Evolutionary conservation across 2,113 vertebrate genomes (phyloP), one percentile per base, ranked within the genome.

Genomic region (Carassius auratus): DNA sequence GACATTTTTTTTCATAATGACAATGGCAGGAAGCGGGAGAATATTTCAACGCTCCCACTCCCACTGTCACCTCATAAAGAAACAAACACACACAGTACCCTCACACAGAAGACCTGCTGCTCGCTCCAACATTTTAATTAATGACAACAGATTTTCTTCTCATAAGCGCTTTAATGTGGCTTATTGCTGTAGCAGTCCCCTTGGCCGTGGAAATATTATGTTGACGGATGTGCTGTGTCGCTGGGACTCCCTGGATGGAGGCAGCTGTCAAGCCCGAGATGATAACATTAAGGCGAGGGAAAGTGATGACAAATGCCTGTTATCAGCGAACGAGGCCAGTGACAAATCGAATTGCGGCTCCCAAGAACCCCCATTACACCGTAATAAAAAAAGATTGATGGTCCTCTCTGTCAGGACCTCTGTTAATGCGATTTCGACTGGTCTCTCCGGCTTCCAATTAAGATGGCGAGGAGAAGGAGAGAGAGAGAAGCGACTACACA

Each of bases 351-450:
- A 97, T 95, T 96, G 96, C 95, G 95, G 94, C 96, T 96, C 95
- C 94, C 94, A 96, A 97, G 97, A 96, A 97, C 97, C 97, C 97
- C 97, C 97, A 97, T 97, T 97, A 98, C 97, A 96, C 97, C 96
- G 97, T 98, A 99, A 99, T 99, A 99, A 99, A 98, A 99, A 97
- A 98, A 98, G 97, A 99, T 98, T 97, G 97, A 99, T 99, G 96
- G 96, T 94, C 93, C 93, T 93, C 92, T 91, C 94, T 95, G 95
- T 95, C 94, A 95, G 96, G 96, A 95, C 95, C 94, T 93, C 92
- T 95, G 96, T 96, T 96, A 96, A 97, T 96, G 95, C 92, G 96
- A 97, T 97, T 97, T 97, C 92, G 93, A 96, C 95, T 94, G 95
- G 96, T 96, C 95, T 98, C 95, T 94, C 95, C 95, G 96, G 96